These are phyloP conservation scores for Malthinus seriepunctatus DNA, from an alignment of 2,888 invertebrate species.

Conservation along the genomic window DNA sequence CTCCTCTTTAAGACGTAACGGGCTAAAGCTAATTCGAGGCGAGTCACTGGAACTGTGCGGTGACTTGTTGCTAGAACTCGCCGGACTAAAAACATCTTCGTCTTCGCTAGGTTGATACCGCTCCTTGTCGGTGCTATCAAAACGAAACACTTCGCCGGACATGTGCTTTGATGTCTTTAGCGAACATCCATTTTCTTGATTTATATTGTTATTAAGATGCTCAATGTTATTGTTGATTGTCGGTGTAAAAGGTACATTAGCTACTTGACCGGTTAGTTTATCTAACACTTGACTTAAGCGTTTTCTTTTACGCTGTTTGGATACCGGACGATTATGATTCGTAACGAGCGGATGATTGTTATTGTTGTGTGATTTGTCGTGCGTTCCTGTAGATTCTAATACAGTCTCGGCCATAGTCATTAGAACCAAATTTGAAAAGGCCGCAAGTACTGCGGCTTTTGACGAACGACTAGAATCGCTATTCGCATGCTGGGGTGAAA, in stretches of 20 bases:
- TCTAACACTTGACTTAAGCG: slow-evolving; percentile 80
- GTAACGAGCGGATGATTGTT: slow-evolving; percentile 64
- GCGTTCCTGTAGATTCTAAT: slow-evolving; percentile 58
- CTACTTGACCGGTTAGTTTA: slow-evolving; percentile 62
- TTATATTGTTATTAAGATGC: slow-evolving; percentile 49
- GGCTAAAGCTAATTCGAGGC: slow-evolving; percentile 60
- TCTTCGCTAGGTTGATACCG: slow-evolving; percentile 56
- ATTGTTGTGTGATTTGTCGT: slow-evolving; percentile 57
- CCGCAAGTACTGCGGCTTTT: slow-evolving; percentile 54
- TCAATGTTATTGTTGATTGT: slow-evolving; percentile 57
- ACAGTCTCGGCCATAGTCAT: slow-evolving; percentile 76
- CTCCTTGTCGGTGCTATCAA: slow-evolving; percentile 54
- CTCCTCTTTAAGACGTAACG: slow-evolving; percentile 59
- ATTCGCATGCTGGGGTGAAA: slow-evolving; percentile 37
- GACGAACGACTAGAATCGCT: slow-evolving; percentile 30
- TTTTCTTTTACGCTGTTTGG: slow-evolving; percentile 76
- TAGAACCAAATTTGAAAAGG: slow-evolving; percentile 61
- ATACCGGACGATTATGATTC: slow-evolving; percentile 64
- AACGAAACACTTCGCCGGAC: slow-evolving; percentile 58
- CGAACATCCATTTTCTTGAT: slow-evolving; percentile 41
- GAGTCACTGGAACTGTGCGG: slow-evolving; percentile 61
- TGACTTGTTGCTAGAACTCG: slow-evolving; percentile 60
- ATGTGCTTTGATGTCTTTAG: slow-evolving; percentile 49
- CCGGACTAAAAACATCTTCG: slow-evolving; percentile 63
- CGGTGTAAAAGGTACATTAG: slow-evolving; percentile 43